Conservation (phyloP, 2,888 invertebrate genomes). For the Lepidocyrtoides sp. region DNA sequence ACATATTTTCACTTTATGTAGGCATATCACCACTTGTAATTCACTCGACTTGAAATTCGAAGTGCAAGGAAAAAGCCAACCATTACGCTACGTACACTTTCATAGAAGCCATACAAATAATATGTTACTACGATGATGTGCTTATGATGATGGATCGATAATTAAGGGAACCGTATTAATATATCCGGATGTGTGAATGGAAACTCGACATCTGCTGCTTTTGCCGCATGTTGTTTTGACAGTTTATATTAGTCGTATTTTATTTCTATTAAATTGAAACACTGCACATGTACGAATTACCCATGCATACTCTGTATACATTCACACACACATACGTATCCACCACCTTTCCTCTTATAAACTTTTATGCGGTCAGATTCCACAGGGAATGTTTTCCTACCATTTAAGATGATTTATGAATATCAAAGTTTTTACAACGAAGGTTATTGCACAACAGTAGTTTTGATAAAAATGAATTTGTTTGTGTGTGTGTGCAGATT, state of each 20-base stretch:
- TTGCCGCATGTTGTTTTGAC: slow-evolving; percentile 35
- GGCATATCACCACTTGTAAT: neutral
- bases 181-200: slow-evolving; percentile 29
- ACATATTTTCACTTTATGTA: neutral
- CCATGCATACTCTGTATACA: neutral
- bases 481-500: neutral
- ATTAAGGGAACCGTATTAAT: slow-evolving; percentile 54
- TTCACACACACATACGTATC: neutral
- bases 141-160: slow-evolving; percentile 71
- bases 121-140: slow-evolving; percentile 28
- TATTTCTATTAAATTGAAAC: neutral
- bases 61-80: neutral
- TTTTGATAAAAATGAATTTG: slow-evolving; percentile 32
- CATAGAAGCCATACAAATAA: neutral
- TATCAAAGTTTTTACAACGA: neutral
- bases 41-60: neutral
- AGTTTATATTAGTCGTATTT: slow-evolving; percentile 17
- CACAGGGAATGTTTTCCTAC: neutral
- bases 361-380: slow-evolving; percentile 3
- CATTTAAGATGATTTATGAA: slow-evolving; percentile 32
- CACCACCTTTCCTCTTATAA: neutral
- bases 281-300: neutral
- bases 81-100: neutral
- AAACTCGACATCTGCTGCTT: slow-evolving; percentile 31
- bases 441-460: neutral